A percentile compares a stretch with the other conserved stretches of the same genome.
Conservation (phyloP, 2,797 vertebrate species). For the Phylloscopus collybita region DNA sequence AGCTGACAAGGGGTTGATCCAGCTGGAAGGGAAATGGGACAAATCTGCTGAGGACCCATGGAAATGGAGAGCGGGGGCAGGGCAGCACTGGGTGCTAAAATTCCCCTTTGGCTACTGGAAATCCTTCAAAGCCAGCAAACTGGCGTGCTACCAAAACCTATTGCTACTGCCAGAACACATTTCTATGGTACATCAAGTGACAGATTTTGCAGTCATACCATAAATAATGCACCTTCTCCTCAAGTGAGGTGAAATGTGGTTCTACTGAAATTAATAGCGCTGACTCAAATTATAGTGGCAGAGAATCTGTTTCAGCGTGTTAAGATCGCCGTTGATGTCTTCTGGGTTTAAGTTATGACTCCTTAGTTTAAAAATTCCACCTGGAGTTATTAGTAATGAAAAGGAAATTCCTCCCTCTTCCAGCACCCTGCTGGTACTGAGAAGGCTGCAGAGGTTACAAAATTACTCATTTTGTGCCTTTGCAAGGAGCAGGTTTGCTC, state of each 20-base stretch:
- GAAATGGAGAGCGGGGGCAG: accelerated
- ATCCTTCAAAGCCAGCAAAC: slow-evolving; percentile 45
- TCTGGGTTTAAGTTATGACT: not conserved
- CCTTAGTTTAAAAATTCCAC: slow-evolving; percentile 6
- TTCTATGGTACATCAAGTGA: slow-evolving; percentile 14
- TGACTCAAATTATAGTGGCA: not conserved
- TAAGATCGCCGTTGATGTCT: not conserved
- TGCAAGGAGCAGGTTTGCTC: not conserved
- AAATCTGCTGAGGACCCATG: accelerated
- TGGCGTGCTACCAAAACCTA: not conserved
- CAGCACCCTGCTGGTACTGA: not conserved
- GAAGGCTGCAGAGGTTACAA: not conserved
- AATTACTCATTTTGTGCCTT: not conserved
- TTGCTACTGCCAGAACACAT: not conserved
- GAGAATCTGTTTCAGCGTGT: not conserved
- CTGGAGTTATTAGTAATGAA: not conserved
- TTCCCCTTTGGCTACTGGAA: slow-evolving; percentile 50
- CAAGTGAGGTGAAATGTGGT: not conserved
- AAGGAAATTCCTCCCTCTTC: not conserved
- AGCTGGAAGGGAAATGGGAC: not conserved
- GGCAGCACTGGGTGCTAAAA: not conserved
- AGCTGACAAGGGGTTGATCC: not conserved
- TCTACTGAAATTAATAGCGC: not conserved
- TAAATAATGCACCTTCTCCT: slow-evolving; percentile 17
- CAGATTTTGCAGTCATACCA: not conserved